Evolutionary conservation across 2,888 invertebrate species (phyloP), one percentile per base, ranked within the genome.

Genomic region (Stegana nigrithorax): DNA sequence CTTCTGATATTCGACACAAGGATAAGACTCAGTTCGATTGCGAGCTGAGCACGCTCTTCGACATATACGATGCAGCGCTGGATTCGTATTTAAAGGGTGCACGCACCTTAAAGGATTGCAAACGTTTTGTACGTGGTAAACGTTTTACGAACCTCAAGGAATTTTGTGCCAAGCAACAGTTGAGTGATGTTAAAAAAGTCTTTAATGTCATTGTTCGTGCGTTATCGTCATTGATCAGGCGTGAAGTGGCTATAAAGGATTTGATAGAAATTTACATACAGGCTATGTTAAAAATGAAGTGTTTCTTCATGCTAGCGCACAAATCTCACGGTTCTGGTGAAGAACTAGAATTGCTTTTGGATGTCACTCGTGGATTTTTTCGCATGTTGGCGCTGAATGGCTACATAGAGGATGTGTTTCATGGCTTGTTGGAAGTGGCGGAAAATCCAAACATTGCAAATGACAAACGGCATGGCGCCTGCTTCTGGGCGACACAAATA

Each of bases 401-500:
- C 0, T 78, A 81, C 21, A 79, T 84, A 3, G 83, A 84, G 19
- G 76, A 79, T 21, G n/a, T 83, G 2, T 85, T 85, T 60, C 66
- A 73, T 7, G 68, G 71, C 19, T 67, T 85, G 4, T 66, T 85
- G 1, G 72, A 71, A n/a, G 63, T 84, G 29, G 67, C 78, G 0
- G 85, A 86, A 64, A 81, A 81, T 65, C 45, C 63, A 2, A 72
- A 74, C 56, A 73, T 69, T 4, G 62, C 66, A 12, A 42, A 58
- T 2, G 27, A 23, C 0, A 71, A 66, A 2, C 76, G 85, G 0
- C 60, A 64, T 12, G 83, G 83, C 1, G 81, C 84, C 1, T 73
- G 76, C n/a, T 85, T 84, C 66, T 85, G 86, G 86, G 83, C 83
- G 1, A 63, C 68, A 12, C 74, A 84, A 63, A 78, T 85, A 60